These are phyloP conservation scores for Bolborhynchus lineola DNA, from an alignment of 2,113 vertebrate species.

Conservation along the genomic window DNA sequence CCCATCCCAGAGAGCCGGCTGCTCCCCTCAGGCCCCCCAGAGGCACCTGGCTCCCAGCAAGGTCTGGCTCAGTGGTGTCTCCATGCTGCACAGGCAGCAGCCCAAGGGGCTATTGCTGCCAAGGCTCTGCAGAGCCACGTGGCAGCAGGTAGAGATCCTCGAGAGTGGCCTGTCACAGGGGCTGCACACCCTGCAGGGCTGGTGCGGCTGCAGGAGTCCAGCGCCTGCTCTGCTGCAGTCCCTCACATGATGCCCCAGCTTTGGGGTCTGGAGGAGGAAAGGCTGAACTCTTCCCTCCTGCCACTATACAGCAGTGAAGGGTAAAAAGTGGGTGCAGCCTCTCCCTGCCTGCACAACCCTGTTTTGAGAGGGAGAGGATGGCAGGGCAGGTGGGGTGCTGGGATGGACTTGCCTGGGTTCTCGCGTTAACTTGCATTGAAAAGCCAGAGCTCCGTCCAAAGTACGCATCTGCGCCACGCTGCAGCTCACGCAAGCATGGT, in stretches of 20 bases:
- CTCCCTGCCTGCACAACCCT: neutral
- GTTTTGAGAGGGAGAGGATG: neutral
- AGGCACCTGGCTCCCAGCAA: neutral
- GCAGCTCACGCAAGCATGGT: neutral
- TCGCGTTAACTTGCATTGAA: neutral
- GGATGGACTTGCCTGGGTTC: neutral
- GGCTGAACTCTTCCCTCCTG: neutral
- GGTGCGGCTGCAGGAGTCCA: neutral
- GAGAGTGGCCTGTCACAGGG: neutral
- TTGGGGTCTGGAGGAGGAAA: neutral
- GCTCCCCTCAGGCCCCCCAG: neutral
- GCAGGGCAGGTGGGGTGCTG: neutral
- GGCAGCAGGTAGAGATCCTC: neutral
- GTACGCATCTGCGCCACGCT: neutral
- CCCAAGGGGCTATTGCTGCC: neutral
- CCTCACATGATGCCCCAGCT: accelerated
- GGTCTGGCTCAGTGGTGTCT: neutral
- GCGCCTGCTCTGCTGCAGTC: accelerated
- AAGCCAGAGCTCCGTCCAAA: neutral
- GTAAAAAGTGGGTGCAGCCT: neutral
- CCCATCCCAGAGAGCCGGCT: neutral
- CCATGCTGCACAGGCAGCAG: neutral
- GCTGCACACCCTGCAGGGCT: neutral
- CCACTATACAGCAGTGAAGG: neutral
- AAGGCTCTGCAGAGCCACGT: neutral